These are phyloP conservation scores for Sebastes miniatus DNA, from an alignment of 2,797 vertebrate genomes.

Conservation along the genomic window DNA sequence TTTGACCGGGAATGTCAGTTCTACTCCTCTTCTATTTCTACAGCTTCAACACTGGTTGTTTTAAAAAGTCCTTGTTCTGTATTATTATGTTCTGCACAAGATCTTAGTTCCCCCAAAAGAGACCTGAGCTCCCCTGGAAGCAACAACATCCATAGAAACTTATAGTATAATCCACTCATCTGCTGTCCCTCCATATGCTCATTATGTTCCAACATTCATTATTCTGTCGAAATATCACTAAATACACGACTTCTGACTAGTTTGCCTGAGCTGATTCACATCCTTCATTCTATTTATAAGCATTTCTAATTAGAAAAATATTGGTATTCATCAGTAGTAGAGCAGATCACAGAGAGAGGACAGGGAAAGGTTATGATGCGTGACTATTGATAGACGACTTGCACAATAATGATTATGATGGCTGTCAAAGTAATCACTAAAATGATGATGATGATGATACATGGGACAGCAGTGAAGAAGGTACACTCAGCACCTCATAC, in stretches of 20 bases:
- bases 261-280: neutral
- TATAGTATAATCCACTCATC: neutral
- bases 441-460: neutral
- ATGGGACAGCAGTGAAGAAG: neutral
- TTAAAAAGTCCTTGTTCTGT: neutral
- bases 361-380: neutral
- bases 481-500: neutral
- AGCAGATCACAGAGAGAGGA: neutral
- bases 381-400: slow-evolving; percentile 1
- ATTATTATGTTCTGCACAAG: neutral
- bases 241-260: neutral
- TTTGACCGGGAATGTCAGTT: rapidly evolving
- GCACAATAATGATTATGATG: slow-evolving; percentile 7
- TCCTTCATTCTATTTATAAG: neutral
- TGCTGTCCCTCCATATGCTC: neutral
- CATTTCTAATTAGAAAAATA: neutral
- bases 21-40: too few species aligned
- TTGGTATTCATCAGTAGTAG: neutral
- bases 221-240: neutral
- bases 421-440: slow-evolving; percentile 16
- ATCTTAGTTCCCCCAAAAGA: neutral
- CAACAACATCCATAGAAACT: slow-evolving; percentile 1
- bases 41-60: neutral
- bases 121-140: neutral
- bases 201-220: neutral